Evolutionary conservation across 2,888 invertebrate species (phyloP).

Genomic region (Agrochola lota): DNA sequence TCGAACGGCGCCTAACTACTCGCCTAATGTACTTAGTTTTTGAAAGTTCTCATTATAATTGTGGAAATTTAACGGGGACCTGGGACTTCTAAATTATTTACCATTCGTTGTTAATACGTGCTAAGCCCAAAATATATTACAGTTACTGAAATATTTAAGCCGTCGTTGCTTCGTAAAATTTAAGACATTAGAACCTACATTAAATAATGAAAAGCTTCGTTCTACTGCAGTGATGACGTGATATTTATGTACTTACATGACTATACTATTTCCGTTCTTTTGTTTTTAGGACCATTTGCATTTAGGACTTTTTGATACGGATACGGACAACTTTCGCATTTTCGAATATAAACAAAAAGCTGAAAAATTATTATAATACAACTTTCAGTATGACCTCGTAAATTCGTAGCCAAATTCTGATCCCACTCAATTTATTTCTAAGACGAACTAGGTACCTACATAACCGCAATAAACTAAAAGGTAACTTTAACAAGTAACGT

Average conservation of each 20-base stretch:
- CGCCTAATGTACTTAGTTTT: slow-evolving; percentile 34
- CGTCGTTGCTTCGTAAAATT: not conserved
- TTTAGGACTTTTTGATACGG: no score
- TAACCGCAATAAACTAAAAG: not conserved
- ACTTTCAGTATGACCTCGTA: not conserved
- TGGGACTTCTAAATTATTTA: slow-evolving; percentile 14
- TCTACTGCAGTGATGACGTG: not conserved
- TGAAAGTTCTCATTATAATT: slow-evolving; percentile 19
- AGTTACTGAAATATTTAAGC: slow-evolving; percentile 11
- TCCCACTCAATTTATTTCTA: not conserved
- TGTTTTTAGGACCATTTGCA: no score
- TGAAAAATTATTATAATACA: not conserved
- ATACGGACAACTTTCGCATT: not conserved
- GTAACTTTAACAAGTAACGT: not conserved
- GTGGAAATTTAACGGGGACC: slow-evolving; percentile 15
- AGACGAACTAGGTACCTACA: not conserved
- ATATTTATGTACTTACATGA: no score
- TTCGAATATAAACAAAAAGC: not conserved
- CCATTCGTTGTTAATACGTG: slow-evolving; percentile 16
- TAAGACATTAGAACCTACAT: not conserved
- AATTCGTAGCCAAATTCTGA: no score
- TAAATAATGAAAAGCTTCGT: not conserved
- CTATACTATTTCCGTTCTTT: no score
- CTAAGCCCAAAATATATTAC: not conserved
- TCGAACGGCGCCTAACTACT: not conserved